phyloP scores from a whole-genome alignment of 2,888 invertebrate species.

The Scaeva pyrastri region DNA sequence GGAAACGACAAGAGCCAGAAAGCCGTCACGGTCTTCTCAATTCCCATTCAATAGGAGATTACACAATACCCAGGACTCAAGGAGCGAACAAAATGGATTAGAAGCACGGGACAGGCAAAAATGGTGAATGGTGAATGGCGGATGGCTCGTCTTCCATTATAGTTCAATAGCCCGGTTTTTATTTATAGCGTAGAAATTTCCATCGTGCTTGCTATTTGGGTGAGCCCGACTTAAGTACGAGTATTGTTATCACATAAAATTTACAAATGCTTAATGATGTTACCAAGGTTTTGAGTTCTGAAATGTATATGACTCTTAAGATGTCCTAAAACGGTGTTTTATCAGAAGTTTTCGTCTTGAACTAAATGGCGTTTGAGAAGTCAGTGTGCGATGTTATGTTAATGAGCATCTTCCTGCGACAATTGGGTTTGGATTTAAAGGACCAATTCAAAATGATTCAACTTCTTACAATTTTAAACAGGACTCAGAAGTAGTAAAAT shows the following conservation, averaged over 20 bases:
- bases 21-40: conserved; percentile 32
- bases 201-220: not conserved
- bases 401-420: not conserved
- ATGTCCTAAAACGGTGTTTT: too few relatives aligned
- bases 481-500: too few relatives aligned
- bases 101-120: not conserved
- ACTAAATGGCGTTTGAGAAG: too few relatives aligned
- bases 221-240: too few relatives aligned
- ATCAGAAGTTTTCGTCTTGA: too few relatives aligned
- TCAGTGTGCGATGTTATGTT: too few relatives aligned
- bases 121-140: too few relatives aligned
- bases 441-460: not conserved
- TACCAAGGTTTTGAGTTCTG: too few relatives aligned
- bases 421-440: not conserved
- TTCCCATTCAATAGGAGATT: conserved; percentile 39
- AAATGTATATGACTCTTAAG: too few relatives aligned
- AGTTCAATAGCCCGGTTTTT: conserved; percentile 47
- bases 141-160: conserved; percentile 7
- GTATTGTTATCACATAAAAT: not conserved
- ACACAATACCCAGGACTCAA: conserved; percentile 22
- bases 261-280: not conserved
- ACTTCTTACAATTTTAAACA: not conserved
- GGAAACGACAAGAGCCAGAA: conserved; percentile 30
- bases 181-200: not conserved
- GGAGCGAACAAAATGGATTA: conserved; percentile 22